Base-by-base conservation (phyloP, 2,113 vertebrate species). In the Synchiropus splendidus region DNA sequence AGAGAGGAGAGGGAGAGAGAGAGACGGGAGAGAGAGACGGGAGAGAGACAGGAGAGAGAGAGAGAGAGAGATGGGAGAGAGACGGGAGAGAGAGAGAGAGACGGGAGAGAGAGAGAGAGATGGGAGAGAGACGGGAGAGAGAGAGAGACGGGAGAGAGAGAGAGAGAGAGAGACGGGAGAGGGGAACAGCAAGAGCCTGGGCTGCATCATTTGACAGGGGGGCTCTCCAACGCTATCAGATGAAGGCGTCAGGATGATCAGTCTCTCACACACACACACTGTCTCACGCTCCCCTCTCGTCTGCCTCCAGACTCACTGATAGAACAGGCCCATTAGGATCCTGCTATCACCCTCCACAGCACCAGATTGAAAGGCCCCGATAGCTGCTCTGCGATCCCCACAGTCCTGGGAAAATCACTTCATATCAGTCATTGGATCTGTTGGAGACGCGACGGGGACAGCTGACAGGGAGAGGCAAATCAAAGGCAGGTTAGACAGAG, bases 291-390 rank as follows among this genome's bases (percentile, higher is more conserved):
- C 48, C 60, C 45, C 39, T 49, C 55, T 63, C 72, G 66, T 75
- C 68, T 68, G 49, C 66, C 59, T 65, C 48, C 70, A 69, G 85
- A 80, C 84, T 70, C 52, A 66, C 72, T 88, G 91, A 94, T 93
- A 94, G 77, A 88, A 88, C 86, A 87, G 79, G 82, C 79, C 89
- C 89, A 94, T 94, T 94, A 92, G 78, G 78, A 81, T 79, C 71
- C 77, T 76, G 83, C 92, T 94, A 96, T 94, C 92, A 78, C 78
- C 77, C 78, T 67, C 81, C 80, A 82, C 88, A 85, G 89, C 80
- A 72, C 81, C 83, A 90, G 88, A 93, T 90, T 92, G 91, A 88
- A 82, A 89, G 84, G 72, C 74, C 80, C 71, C 87, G 89, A 91
- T 91, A 90, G 73, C 84, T 75, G 70, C 81, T 77, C 82, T 67